Evolutionary conservation across 1,140 invertebrate genomes (phyloP).

Genomic region (Eriosoma lanigerum): DNA sequence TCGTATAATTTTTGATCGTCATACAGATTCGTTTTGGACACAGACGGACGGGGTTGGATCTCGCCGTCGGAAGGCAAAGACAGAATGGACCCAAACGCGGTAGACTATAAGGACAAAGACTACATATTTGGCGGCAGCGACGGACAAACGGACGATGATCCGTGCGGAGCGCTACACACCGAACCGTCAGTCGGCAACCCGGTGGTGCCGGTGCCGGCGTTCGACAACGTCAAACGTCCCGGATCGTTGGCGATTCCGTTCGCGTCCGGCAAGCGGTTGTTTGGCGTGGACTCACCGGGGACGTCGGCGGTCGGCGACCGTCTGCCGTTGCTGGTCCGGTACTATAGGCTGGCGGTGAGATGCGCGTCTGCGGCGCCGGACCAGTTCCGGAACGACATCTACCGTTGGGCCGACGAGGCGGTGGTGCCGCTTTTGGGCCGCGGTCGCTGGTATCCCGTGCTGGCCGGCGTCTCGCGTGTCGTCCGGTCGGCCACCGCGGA

Average conservation of each 20-base stretch:
- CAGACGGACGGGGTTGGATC: slow-evolving; percentile 1
- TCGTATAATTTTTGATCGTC: too few species aligned
- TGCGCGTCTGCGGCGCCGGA: background rate
- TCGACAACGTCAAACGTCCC: background rate
- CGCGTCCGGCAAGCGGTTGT: background rate
- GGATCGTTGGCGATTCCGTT: background rate
- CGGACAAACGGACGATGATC: background rate
- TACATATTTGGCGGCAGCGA: too few species aligned
- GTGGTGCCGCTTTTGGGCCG: background rate
- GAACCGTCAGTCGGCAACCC: background rate
- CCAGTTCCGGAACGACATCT: background rate
- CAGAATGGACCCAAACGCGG: too few species aligned
- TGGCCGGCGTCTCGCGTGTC: background rate
- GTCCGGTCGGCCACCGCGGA: background rate
- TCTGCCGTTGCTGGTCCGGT: background rate
- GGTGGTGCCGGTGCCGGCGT: background rate
- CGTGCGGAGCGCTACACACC: background rate
- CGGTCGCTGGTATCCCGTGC: background rate
- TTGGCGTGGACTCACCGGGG: background rate
- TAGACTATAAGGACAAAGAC: too few species aligned
- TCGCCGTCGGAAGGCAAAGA: background rate
- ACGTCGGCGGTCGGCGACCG: background rate
- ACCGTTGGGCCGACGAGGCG: background rate
- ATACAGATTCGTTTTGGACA: background rate
- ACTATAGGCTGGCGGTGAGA: background rate